Evolutionary conservation across 2,888 invertebrate species (phyloP).

Genomic region (Aporophyla nigra): DNA sequence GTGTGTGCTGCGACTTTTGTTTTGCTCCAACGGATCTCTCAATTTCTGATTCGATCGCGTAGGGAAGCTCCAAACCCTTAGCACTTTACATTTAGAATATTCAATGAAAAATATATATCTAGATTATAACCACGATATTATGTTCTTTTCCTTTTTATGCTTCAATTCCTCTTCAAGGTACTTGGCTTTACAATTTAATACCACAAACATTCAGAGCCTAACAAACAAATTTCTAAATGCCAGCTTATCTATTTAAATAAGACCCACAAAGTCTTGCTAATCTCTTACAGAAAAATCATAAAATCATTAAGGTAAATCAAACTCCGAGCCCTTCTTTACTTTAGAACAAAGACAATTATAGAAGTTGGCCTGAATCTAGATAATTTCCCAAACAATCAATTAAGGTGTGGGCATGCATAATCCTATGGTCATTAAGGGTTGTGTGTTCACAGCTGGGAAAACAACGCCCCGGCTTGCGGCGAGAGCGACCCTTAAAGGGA

Average conservation of each 20-base stretch:
- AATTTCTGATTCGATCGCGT: too few relatives aligned
- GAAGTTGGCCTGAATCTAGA: constrained; percentile 58
- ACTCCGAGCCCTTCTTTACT: constrained; percentile 20
- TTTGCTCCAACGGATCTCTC: too few relatives aligned
- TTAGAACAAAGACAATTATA: constrained; percentile 61
- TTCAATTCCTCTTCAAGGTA: not conserved
- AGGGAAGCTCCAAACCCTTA: too few relatives aligned
- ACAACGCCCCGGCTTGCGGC: constrained; percentile 59
- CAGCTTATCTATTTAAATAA: constrained; percentile 39
- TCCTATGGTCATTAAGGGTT: constrained; percentile 63
- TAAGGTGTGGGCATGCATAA: constrained; percentile 69
- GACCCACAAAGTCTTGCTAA: constrained; percentile 14
- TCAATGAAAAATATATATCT: not conserved
- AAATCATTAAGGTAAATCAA: constrained; percentile 7
- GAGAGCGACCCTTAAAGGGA: constrained; percentile 15
- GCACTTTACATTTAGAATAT: not conserved
- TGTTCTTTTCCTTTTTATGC: not conserved
- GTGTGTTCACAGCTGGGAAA: constrained; percentile 63
- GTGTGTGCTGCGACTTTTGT: too few relatives aligned
- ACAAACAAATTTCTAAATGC: constrained; percentile 5
- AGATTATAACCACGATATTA: not conserved
- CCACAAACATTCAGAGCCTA: constrained; percentile 19
- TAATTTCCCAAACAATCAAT: constrained; percentile 64
- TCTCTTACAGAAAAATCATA: constrained; percentile 31
- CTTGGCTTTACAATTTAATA: constrained; percentile 1